These are phyloP conservation scores for Suncus etruscus DNA, from an alignment of 2,113 vertebrate genomes.

Conservation along the genomic window DNA sequence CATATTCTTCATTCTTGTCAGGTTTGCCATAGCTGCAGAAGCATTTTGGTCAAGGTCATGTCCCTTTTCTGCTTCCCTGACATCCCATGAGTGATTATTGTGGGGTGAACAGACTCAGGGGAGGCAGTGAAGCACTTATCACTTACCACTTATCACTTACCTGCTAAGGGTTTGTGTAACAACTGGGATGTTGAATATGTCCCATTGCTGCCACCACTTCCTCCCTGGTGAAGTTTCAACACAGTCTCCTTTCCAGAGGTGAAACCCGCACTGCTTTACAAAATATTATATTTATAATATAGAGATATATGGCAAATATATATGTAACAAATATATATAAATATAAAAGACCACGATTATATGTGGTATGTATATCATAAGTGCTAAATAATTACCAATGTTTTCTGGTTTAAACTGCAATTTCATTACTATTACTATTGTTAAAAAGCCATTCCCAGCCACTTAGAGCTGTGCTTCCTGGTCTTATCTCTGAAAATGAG, in stretches of 20 bases:
- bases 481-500: neutral
- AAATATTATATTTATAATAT: neutral
- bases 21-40: too few relatives aligned
- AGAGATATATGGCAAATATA: neutral
- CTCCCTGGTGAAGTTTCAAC: too few relatives aligned
- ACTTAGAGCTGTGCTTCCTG: neutral
- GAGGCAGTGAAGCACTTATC: too few relatives aligned
- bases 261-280: neutral
- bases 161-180: too few relatives aligned
- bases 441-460: neutral
- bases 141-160: too few relatives aligned
- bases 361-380: neutral
- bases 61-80: neutral
- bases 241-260: neutral
- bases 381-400: slow-evolving; percentile 13
- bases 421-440: neutral
- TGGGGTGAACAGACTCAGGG: neutral
- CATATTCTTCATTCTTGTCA: neutral
- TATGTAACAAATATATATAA: neutral
- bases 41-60: neutral
- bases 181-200: too few relatives aligned
- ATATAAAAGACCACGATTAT: too few relatives aligned
- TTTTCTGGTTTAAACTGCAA: neutral
- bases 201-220: too few relatives aligned
- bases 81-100: neutral